Conservation (phyloP, 2,888 invertebrate genomes). For the Empis livida region DNA sequence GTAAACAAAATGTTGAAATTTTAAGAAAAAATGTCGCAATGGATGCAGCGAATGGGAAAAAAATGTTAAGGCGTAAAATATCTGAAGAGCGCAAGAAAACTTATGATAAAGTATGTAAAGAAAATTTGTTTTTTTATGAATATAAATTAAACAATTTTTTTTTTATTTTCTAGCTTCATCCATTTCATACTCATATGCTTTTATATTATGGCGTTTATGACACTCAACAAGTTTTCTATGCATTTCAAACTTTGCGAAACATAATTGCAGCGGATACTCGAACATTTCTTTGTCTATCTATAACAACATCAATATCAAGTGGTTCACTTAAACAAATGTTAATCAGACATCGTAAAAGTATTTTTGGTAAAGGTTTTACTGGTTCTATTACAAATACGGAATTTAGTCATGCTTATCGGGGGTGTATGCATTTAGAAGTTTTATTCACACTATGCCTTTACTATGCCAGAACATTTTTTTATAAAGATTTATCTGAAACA, state of each 20-base stretch:
- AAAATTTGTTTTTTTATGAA: neutral
- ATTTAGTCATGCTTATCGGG: conserved; percentile 54
- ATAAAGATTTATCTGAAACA: conserved; percentile 23
- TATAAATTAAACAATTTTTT: neutral
- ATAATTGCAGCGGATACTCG: conserved; percentile 57
- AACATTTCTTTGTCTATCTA: conserved; percentile 58
- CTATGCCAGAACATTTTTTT: conserved; percentile 59
- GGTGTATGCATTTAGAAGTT: conserved; percentile 70
- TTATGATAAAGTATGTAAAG: conserved; percentile 15
- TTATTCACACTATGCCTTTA: conserved; percentile 63
- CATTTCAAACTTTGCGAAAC: conserved; percentile 58
- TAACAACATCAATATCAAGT: conserved; percentile 56
- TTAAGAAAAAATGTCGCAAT: conserved; percentile 28
- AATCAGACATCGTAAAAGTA: conserved; percentile 60
- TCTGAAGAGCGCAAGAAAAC: conserved; percentile 17
- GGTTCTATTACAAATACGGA: conserved; percentile 49
- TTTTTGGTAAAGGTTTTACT: conserved; percentile 54
- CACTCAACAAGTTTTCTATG: conserved; percentile 56
- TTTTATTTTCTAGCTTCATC: conserved; percentile 41
- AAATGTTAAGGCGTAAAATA: conserved; percentile 15
- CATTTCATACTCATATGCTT: conserved; percentile 71
- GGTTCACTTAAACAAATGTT: conserved; percentile 35
- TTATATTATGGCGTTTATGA: conserved; percentile 71
- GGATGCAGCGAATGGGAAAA: conserved; percentile 13
- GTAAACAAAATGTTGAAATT: conserved; percentile 35